Conservation (phyloP, 2,113 vertebrate genomes). For the Amphilophus citrinellus region DNA sequence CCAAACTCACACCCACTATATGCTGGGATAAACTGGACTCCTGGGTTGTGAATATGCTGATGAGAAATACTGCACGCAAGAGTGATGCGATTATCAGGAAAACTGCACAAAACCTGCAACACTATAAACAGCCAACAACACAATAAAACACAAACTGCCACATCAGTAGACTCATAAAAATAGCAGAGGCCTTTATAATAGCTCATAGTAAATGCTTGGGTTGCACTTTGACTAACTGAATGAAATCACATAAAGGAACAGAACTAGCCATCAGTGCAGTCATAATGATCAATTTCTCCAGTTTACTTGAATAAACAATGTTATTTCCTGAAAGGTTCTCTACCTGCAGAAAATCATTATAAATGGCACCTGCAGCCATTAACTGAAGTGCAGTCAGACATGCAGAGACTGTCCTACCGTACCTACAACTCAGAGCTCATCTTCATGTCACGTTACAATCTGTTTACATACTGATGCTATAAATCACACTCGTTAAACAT, state of each 20-base stretch:
- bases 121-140: not conserved
- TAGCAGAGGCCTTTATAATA: not conserved
- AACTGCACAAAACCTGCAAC: not conserved
- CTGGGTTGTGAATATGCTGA: not conserved
- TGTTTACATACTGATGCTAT: not conserved
- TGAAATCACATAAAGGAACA: no score
- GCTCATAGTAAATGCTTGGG: not conserved
- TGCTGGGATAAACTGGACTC: not conserved
- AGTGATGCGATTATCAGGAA: not conserved
- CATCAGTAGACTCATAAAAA: not conserved
- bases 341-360: not conserved
- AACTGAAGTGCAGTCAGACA: not conserved
- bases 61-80: not conserved
- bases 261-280: not conserved
- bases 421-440: not conserved
- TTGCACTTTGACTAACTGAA: no score
- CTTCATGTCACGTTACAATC: no score
- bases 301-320: not conserved
- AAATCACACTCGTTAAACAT: not conserved
- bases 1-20: not conserved
- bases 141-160: not conserved
- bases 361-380: not conserved
- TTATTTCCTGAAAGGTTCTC: not conserved
- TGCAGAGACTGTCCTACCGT: no score
- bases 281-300: not conserved